Base-by-base conservation (phyloP, 2,888 invertebrate genomes). In the Galerucella pusilla region DNA sequence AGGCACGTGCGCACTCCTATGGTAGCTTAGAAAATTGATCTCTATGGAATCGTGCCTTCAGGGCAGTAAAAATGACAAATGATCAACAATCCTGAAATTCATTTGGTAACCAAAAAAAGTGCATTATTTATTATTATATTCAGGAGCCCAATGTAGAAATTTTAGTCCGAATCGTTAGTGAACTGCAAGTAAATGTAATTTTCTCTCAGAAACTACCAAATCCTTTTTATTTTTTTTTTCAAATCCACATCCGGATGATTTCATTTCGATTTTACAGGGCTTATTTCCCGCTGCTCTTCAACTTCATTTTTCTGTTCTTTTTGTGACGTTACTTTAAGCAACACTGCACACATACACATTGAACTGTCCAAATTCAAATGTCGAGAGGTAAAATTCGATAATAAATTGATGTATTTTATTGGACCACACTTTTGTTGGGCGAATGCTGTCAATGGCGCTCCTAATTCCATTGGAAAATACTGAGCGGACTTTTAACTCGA, bases 341-440 rank as follows among this genome's bases (percentile, higher is more conserved):
- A 71, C 57, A 65, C 35, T 71, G 59, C 71, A 66, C 28, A 57
- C 42, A 65, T 64, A 54, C 71, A 71, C 65, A 66, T 65, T 54
- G 65, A 42, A 42, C 61, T 69, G 61, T 69, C 49, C 46, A 49
- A 46, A 75, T 72, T 75, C 71, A 70, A 75, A 73, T 67, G 73
- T 73, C 75, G 63, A 57, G 46, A 45, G 52, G 67, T 68, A 73
- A 75, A 75, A 75, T 73, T 75, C 75, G 73, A 75, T 73, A 75
- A 69, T 73, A 67, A 73, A 73, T 73, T 75, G 75, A 68, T 64
- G 75, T 70, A 73, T 75, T 75, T 70, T 70, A 73, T 75, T 66
- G 54, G 73, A 66, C 67, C 57, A 10, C 16, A 73, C 75, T 75
- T 75, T 60, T 67, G 61, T 74, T 61, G 46, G 45, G 59, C 52